Base-by-base conservation (phyloP, 1,140 invertebrate species). In the Oryctes rhinoceros region DNA sequence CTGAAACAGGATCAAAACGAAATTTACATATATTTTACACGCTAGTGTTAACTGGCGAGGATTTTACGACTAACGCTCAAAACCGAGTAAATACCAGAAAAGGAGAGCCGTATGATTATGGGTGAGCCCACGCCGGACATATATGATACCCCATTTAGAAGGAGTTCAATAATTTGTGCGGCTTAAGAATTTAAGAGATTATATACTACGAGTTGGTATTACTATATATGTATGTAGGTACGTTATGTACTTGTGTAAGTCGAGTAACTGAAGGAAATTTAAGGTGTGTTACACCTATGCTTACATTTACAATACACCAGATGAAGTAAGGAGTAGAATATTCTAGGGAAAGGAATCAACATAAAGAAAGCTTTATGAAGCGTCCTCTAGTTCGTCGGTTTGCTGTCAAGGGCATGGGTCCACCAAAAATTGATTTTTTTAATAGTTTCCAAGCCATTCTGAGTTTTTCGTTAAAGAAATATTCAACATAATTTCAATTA, bases 1-100 rank as follows among this genome's bases (percentile, higher is more conserved):
- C 53, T n/a, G 53, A 59, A 18, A 59, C 53, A 18, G 53, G 53
- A 59, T 59, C 53, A 59, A n/a, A 18, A 18, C n/a, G 53, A 59
- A 6, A 59, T 59, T 59, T 59, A 59, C 53, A 59, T 59, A 59
- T 18, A 59, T 59, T 59, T 59, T 59, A n/a, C 18, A 59, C 18
- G 53, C 53, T n/a, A 59, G 15, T 59, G 53, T 59, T 18, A 59
- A 59, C 39, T 44, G 39, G 9, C 18, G 53, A n/a, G 15, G 53
- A 59, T 59, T 59, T 59, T 59, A 59, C 53, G 53, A 59, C 53
- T 59, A 7, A 18, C 18, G 53, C 15, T 59, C n/a, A 18, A 59
- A 59, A 59, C 15, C 53, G 53, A 59, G 53, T 59, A 59, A 59
- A 59, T 18, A 59, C 53, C 53, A 18, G 53, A 59, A 59, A 59